These are phyloP conservation scores for Drosophila colorata DNA, from an alignment of 2,888 invertebrate genomes.

Conservation along the genomic window DNA sequence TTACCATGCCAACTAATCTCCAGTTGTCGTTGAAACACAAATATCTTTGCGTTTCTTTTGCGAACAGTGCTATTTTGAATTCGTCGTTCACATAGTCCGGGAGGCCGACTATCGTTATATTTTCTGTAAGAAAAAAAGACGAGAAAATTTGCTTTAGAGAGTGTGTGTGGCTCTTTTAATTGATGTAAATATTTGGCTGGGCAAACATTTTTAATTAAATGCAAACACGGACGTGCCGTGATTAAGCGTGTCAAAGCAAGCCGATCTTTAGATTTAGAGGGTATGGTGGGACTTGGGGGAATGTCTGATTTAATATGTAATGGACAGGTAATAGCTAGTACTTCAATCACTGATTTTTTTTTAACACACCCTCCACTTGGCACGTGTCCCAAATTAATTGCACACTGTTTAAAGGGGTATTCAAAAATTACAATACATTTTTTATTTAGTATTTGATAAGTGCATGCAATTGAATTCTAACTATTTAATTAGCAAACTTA, in stretches of 20 bases:
- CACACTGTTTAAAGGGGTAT: not conserved
- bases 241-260: conserved; percentile 47
- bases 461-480: too few relatives aligned
- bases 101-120: conserved; percentile 85
- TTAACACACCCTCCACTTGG: not conserved
- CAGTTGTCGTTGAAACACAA: conserved; percentile 91
- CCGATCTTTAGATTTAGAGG: conserved; percentile 1
- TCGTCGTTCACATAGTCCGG: conserved; percentile 84
- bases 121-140: conserved; percentile 79
- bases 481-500: too few relatives aligned
- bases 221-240: conserved; percentile 54
- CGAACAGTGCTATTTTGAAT: conserved; percentile 86
- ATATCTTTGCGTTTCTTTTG: conserved; percentile 90
- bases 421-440: not conserved
- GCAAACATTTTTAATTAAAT: conserved; percentile 72
- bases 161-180: conserved; percentile 41
- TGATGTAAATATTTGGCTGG: conserved; percentile 70
- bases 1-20: conserved; percentile 90
- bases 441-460: not conserved
- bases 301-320: conserved; percentile 19
- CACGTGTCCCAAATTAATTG: conserved; percentile 24
- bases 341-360: conserved; percentile 3
- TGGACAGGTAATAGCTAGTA: conserved; percentile 10
- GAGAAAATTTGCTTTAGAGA: conserved; percentile 10
- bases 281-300: not conserved